Evolutionary conservation across 2,797 vertebrate species (phyloP).

Genomic region (Macropus fuliginosus): DNA sequence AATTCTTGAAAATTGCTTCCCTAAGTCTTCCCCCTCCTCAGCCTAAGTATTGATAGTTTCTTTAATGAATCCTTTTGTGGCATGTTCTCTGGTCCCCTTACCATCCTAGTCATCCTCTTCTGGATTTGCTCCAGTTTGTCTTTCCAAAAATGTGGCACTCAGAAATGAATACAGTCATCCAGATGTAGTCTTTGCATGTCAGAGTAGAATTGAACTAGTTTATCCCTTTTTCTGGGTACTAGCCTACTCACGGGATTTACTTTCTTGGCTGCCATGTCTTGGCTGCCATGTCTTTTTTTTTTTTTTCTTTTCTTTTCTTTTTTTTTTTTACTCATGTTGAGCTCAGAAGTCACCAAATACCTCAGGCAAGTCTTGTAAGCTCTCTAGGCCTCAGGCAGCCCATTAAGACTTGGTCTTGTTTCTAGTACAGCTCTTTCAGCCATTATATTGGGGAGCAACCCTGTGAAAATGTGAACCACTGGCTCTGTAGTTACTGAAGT

Average conservation of each 20-base stretch:
- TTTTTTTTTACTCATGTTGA: not conserved
- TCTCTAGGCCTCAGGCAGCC: not conserved
- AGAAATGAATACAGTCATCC: not conserved
- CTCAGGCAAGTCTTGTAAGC: not conserved
- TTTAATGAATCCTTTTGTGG: not conserved
- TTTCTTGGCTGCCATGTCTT: not conserved
- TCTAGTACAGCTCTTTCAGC: not conserved
- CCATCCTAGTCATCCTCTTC: not conserved
- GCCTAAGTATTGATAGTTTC: not conserved
- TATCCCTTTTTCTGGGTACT: not conserved
- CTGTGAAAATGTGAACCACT: not conserved
- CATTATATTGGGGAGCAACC: not conserved
- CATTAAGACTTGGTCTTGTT: not conserved
- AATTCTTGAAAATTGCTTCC: not conserved
- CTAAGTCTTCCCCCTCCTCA: not conserved
- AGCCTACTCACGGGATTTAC: not conserved
- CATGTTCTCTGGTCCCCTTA: not conserved
- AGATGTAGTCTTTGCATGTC: not conserved
- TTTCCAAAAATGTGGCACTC: not conserved
- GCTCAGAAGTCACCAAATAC: not conserved
- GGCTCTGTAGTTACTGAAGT: not conserved
- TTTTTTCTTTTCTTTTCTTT: too few relatives aligned
- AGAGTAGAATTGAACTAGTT: not conserved
- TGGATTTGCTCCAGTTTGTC: not conserved
- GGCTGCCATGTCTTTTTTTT: not conserved